Evolutionary conservation across 2,113 vertebrate species (phyloP), one percentile per base, ranked within the genome.

Genomic region (Silurus meridionalis): DNA sequence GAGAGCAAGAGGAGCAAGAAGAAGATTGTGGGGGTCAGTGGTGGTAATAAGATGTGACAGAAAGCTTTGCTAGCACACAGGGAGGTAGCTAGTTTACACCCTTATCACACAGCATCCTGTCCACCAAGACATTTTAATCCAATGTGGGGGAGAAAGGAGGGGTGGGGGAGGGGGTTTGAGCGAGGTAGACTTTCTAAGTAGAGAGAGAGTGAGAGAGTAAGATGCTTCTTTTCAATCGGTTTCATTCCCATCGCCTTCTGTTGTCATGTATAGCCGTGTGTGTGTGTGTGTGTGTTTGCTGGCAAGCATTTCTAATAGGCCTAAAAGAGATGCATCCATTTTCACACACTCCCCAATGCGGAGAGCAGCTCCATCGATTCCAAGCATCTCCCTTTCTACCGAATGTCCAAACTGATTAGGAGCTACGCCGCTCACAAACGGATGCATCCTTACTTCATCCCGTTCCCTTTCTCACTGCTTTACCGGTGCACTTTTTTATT

Each of bases 21-120:
- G 53, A 66, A 78, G 80, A 19, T 60, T 15, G 46, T n/a, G 88
- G 37, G 88, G 91, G 92, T 82, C 90, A 90, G 90, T 87, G 91
- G 90, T 88, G 92, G 91, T 92, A 91, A 94, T 92, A 71, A 90
- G 90, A 94, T 91, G 93, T 94, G 94, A 93, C 92, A 91, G 91
- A 88, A 90, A 93, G 91, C 92, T 92, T 89, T 55, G 93, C 89
- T 92, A 91, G 91, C 93, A 90, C 75, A 82, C 92, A 91, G 91
- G 91, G 91, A 83, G 90, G 91, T 81, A 90, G 86, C 92, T 93
- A 85, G 92, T 93, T 93, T 92, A 93, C 90, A 95, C 93, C 94
- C 94, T 91, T 90, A 93, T 93, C 92, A 94, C 93, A 94, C 89
- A 86, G 87, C 87, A 81, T 88, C 55, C 85, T 77, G 85, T 92